Evolutionary conservation across 1,140 invertebrate species (phyloP).

Genomic region (Colletes latitarsis): DNA sequence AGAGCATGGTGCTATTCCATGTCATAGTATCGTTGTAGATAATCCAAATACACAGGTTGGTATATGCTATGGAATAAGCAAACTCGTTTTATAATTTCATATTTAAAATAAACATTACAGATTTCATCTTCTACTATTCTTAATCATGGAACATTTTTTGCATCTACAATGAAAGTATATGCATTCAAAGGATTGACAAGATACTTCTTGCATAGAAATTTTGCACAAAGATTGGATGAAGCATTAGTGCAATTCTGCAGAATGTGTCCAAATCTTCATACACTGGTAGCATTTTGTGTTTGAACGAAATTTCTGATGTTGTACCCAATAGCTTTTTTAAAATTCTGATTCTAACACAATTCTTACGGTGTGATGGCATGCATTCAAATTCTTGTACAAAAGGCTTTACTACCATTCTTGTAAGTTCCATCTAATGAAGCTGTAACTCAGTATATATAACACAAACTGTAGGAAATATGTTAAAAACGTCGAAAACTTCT

Average conservation of each 20-base stretch:
- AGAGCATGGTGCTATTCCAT: conserved; percentile 84
- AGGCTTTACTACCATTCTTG: conserved; percentile 47
- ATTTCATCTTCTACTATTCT: conserved; percentile 63
- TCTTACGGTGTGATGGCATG: conserved; percentile 57
- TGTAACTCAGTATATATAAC: background rate
- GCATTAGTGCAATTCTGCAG: conserved; percentile 82
- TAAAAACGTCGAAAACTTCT: conserved; percentile 3
- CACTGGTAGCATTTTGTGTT: conserved; percentile 80
- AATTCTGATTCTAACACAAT: conserved; percentile 51
- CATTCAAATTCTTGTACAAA: conserved; percentile 32
- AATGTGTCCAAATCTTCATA: conserved; percentile 83
- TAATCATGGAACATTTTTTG: conserved; percentile 72
- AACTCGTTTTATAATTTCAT: background rate
- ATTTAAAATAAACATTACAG: conserved; percentile 52
- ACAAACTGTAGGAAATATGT: background rate
- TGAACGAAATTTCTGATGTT: conserved; percentile 48
- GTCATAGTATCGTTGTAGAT: conserved; percentile 86
- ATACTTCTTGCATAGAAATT: conserved; percentile 80
- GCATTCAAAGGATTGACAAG: conserved; percentile 83
- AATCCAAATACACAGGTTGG: conserved; percentile 84
- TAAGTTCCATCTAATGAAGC: conserved; percentile 41
- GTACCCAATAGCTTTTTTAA: conserved; percentile 42
- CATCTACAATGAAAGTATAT: conserved; percentile 79
- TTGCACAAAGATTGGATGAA: conserved; percentile 83
- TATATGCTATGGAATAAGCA: background rate